Evolutionary conservation across 2,888 invertebrate genomes (phyloP).

Genomic region (Drosophila antonietae): DNA sequence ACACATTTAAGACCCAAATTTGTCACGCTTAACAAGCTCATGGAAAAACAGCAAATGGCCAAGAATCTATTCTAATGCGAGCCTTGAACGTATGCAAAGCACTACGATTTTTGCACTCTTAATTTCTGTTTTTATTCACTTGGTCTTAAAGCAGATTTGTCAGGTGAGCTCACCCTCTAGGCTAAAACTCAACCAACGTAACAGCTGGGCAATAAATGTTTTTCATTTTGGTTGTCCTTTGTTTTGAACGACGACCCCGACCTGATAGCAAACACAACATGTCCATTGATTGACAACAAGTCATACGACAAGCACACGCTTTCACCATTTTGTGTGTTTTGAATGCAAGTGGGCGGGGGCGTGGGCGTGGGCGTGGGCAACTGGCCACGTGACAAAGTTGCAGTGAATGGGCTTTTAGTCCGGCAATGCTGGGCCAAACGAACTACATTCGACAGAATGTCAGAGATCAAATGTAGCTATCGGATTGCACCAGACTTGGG

Average conservation of each 20-base stretch:
- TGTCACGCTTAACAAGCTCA: constrained; percentile 34
- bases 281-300: constrained; percentile 44
- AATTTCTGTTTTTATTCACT: constrained; percentile 11
- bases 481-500: neutral
- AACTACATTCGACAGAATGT: constrained; percentile 7
- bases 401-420: constrained; percentile 28
- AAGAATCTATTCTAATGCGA: neutral
- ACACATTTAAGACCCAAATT: constrained; percentile 20
- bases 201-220: constrained; percentile 13
- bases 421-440: constrained; percentile 1
- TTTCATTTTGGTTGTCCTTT: constrained; percentile 35
- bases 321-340: constrained; percentile 40
- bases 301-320: constrained; percentile 9
- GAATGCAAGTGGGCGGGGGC: constrained; percentile 13
- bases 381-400: constrained; percentile 49
- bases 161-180: neutral
- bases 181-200: neutral
- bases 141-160: neutral
- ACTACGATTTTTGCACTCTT: constrained; percentile 6
- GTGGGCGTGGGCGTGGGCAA: neutral
- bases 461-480: constrained; percentile 25
- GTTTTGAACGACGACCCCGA: constrained; percentile 44
- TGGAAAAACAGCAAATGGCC: neutral
- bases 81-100: constrained; percentile 3
- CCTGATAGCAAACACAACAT: constrained; percentile 31